phyloP scores from a whole-genome alignment of 2,113 vertebrate genomes.

The Myotis yumanensis region DNA sequence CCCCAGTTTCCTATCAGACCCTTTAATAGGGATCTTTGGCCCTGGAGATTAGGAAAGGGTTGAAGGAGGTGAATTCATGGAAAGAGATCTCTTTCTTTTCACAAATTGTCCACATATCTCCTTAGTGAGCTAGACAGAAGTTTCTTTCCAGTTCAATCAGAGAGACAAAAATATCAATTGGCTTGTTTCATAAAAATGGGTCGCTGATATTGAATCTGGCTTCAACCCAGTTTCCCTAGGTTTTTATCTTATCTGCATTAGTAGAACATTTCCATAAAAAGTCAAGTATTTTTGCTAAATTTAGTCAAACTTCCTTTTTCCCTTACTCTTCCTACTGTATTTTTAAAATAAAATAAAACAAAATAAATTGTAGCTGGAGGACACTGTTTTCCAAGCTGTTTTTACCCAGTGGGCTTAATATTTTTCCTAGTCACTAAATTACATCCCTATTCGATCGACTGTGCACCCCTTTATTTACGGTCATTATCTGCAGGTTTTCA shows the following conservation, averaged over 20 bases:
- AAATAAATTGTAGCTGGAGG: not conserved
- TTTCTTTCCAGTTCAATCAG: not conserved
- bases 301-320: not conserved
- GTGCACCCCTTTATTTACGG: constrained; percentile 40
- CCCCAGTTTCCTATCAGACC: not conserved
- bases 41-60: not conserved
- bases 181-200: constrained; percentile 46
- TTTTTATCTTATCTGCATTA: constrained; percentile 25
- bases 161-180: not conserved
- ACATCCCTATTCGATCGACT: not conserved
- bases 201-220: not conserved
- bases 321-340: not conserved
- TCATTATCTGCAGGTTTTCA: constrained; percentile 62
- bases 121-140: not conserved
- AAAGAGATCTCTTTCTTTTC: not conserved
- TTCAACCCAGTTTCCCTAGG: constrained; percentile 30
- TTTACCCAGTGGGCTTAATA: constrained; percentile 29
- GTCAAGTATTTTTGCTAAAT: constrained; percentile 52
- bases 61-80: not conserved
- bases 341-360: constrained; percentile 55
- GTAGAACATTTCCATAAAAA: constrained; percentile 47
- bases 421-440: constrained; percentile 61
- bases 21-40: not conserved
- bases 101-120: not conserved
- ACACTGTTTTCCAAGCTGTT: constrained; percentile 17